A percentile compares a stretch with the other conserved stretches of the same genome.
These are phyloP conservation scores for Zaprionus ghesquierei DNA, from an alignment of 1,140 invertebrate species.

Conservation along the genomic window DNA sequence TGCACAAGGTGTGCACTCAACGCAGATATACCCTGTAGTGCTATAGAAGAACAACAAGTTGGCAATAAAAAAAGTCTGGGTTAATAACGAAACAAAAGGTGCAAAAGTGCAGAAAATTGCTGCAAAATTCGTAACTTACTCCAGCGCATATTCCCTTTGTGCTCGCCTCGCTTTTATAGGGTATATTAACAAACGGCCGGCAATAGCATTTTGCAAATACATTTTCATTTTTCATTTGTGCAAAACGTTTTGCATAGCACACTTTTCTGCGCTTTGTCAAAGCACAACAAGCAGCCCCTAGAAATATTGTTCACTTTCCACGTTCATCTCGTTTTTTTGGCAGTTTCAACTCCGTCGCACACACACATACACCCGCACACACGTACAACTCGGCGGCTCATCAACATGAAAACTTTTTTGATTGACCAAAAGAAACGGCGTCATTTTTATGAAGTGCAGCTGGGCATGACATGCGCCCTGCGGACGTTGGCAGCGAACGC, in stretches of 20 bases:
- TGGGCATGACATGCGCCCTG: neutral
- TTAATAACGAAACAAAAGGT: too few species aligned
- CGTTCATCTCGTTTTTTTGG: neutral
- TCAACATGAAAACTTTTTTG: conserved; percentile 47
- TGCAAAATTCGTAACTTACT: too few species aligned
- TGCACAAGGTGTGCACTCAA: neutral
- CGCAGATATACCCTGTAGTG: conserved; percentile 1
- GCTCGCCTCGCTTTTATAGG: neutral
- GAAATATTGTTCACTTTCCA: conserved; percentile 17
- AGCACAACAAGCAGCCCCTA: conserved; percentile 14
- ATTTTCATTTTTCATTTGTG: conserved; percentile 58
- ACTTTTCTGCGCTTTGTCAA: conserved; percentile 62
- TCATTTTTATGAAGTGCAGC: conserved; percentile 38
- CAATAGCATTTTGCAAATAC: conserved; percentile 19
- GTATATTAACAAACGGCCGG: conserved; percentile 1
- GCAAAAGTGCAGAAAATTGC: neutral
- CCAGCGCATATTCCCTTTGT: neutral
- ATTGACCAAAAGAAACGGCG: conserved; percentile 31
- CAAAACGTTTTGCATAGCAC: conserved; percentile 61
- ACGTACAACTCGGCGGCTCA: conserved; percentile 9
- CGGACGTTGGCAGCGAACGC: neutral
- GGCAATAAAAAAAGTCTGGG: neutral
- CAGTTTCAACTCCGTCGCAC: neutral
- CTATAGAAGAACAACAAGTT: neutral
- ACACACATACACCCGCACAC: neutral